Base-by-base conservation (phyloP, 92 coral and sea anemone genomes). In the Porites evermanni region DNA sequence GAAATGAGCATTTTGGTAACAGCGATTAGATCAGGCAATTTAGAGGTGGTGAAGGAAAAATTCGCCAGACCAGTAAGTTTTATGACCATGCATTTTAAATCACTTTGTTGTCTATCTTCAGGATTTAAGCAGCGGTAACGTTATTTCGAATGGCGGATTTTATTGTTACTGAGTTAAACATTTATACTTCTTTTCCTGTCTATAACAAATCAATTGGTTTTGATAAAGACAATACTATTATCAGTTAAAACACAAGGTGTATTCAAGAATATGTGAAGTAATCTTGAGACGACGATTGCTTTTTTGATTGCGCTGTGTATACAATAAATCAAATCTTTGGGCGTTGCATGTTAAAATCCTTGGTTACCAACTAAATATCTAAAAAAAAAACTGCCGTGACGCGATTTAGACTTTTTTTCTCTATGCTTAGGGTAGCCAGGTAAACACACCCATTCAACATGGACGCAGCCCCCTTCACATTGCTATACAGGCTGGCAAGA, bases 381-480 rank as follows among this genome's bases (percentile, higher is more conserved):
- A 29, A 63, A 38, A 7, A 58, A 64, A 64, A 73, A 21, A 38
- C 47, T 3, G 47, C 74, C 23, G n/a, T 66, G 23, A 19, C 53
- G 23, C 14, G 60, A 52, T 66, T 51, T 20, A 60, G 32, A 71
- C 54, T n/a, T 79, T 60, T 50, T 84, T 52, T 53, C 51, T 61
- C 72, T 67, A 60, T 63, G 79, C 84, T 38, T 38, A 94, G 98
- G 98, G 98, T 20, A 88, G 92, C 54, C 84, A 88, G 72, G 91
- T 93, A 7, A 94, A 94, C 80, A 77, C 92, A 8, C 85, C 85
- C 21, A 86, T 85, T 51, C 83, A 92, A 81, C 81, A 95, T 38
- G 98, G 98, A n/a, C 91, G 96, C 20, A 90, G 93, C 18, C 88
- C 98, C 1, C 89, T 94, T 13, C 98, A 94, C 67, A 91, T 93